Percentiles rank a stretch among this genome's conserved stretches.
Evolutionary conservation across 2,113 vertebrate genomes (phyloP).

Genomic region (Erpornis zantholeuca): DNA sequence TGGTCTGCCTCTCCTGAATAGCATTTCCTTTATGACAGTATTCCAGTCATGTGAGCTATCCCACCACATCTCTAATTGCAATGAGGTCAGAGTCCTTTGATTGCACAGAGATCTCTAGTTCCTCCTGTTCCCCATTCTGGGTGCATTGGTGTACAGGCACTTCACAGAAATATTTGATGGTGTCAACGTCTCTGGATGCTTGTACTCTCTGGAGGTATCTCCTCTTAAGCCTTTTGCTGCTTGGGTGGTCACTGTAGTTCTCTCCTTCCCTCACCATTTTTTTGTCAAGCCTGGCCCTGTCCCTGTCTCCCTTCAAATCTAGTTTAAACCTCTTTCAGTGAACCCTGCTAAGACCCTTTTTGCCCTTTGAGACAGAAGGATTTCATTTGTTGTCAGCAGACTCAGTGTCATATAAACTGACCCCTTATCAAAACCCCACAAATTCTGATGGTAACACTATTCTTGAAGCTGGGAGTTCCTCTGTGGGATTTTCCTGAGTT

Average conservation of each 20-base stretch:
- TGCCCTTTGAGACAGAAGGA: neutral
- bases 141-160: neutral
- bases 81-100: neutral
- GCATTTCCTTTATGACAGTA: neutral
- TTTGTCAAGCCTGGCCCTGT: neutral
- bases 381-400: neutral
- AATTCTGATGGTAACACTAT: neutral
- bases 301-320: neutral
- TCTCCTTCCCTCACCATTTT: neutral
- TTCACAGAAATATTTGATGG: neutral
- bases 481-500: neutral
- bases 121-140: neutral
- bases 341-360: neutral
- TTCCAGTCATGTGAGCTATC: neutral
- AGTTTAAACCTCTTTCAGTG: neutral
- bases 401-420: neutral
- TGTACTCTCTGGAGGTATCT: neutral
- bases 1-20: neutral
- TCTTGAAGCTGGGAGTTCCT: neutral
- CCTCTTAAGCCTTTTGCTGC: neutral
- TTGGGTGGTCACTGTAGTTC: neutral
- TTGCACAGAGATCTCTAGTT: neutral
- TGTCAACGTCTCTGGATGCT: neutral
- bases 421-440: neutral
- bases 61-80: neutral